Evolutionary conservation across 1,140 invertebrate genomes (phyloP).

Genomic region (Caenorhabditis inopinata): DNA sequence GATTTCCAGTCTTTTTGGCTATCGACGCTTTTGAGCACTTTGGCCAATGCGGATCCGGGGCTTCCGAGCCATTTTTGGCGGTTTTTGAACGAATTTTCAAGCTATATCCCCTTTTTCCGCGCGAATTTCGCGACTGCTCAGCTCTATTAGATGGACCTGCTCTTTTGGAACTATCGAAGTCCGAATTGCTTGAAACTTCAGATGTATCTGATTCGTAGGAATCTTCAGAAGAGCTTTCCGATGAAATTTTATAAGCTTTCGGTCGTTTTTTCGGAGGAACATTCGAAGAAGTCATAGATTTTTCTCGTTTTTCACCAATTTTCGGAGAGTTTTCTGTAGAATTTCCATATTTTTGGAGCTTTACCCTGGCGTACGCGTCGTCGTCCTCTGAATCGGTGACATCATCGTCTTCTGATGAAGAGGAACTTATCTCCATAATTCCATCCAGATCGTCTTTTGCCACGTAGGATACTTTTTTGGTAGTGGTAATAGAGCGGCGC

Average conservation of each 20-base stretch:
- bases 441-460: background rate
- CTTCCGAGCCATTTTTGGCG: no score
- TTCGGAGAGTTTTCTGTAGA: no score
- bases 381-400: background rate
- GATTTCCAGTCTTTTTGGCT: background rate
- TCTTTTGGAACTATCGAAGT: background rate
- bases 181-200: background rate
- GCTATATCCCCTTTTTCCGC: background rate
- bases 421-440: background rate
- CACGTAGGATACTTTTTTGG: background rate
- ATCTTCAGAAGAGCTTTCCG: background rate
- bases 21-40: constrained; percentile 13
- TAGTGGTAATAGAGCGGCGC: background rate
- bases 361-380: no score
- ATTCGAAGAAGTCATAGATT: no score
- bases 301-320: background rate
- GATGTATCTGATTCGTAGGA: background rate
- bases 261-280: background rate
- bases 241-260: background rate
- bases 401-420: background rate
- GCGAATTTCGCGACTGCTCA: background rate
- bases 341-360: no score
- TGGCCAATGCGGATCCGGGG: background rate
- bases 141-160: background rate
- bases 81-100: background rate